Percentiles rank a stretch among this genome's conserved stretches.
Conservation (phyloP, 1,140 invertebrate genomes). For the Bombus superbus region DNA sequence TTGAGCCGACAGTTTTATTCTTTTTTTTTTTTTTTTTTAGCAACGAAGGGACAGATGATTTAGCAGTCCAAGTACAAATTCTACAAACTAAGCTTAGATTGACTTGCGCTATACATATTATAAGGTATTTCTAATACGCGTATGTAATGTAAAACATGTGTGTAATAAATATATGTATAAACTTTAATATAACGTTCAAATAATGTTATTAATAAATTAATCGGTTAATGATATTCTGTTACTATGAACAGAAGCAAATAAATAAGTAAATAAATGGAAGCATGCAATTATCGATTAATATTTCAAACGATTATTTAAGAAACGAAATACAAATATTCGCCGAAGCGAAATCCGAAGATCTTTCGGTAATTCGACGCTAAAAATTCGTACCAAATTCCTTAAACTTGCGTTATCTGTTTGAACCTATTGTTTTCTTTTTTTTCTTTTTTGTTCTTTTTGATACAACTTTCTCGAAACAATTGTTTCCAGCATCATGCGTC, state of each 20-base stretch:
- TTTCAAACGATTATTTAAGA: not conserved
- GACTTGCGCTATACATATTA: too few relatives aligned
- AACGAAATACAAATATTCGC: not conserved
- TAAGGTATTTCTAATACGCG: not conserved
- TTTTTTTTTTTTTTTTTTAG: not conserved
- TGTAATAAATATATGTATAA: not conserved
- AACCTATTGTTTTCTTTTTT: too few relatives aligned
- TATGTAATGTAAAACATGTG: constrained; percentile 26
- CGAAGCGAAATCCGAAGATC: too few relatives aligned
- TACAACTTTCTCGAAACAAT: not conserved
- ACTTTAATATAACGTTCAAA: not conserved
- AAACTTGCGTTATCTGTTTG: too few relatives aligned
- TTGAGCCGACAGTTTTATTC: not conserved
- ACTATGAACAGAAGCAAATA: not conserved
- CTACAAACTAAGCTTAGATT: not conserved
- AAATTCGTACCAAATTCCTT: too few relatives aligned
- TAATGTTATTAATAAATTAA: constrained; percentile 13
- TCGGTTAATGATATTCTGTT: not conserved
- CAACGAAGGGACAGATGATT: not conserved
- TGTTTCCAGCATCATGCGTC: not conserved
- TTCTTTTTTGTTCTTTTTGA: too few relatives aligned
- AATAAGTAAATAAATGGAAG: constrained; percentile 39
- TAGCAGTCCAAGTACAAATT: not conserved
- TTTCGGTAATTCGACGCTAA: too few relatives aligned
- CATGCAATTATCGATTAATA: constrained; percentile 7